phyloP scores from a whole-genome alignment of 92 coral and sea anemone genomes.

The Scolanthus callimorphus region DNA sequence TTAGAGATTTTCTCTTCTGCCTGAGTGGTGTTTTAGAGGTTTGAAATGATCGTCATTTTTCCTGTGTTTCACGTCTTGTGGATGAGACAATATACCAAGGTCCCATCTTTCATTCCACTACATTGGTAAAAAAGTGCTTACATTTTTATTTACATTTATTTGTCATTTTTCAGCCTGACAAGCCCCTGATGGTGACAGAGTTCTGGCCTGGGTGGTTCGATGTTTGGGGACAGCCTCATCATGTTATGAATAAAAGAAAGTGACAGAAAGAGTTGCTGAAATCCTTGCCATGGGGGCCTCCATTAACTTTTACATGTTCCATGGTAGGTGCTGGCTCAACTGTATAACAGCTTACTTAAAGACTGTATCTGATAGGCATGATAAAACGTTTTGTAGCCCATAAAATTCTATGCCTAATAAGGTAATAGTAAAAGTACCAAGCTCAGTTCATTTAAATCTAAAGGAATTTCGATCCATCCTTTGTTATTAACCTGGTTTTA shows the following conservation, averaged over 20 bases:
- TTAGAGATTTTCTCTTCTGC: too few relatives aligned
- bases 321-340: constrained; percentile 52
- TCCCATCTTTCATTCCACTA: too few relatives aligned
- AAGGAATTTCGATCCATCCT: neutral
- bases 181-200: constrained; percentile 86
- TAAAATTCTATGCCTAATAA: too few relatives aligned
- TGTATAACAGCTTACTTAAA: neutral
- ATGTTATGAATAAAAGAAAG: constrained; percentile 14
- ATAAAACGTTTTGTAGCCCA: too few relatives aligned
- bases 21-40: too few relatives aligned
- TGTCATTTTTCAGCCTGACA: constrained; percentile 56
- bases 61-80: too few relatives aligned
- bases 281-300: constrained; percentile 80
- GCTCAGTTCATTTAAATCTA: neutral
- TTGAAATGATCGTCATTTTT: too few relatives aligned
- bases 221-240: constrained; percentile 83
- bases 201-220: constrained; percentile 97
- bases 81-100: too few relatives aligned
- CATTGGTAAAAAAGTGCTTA: too few relatives aligned
- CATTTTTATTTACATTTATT: too few relatives aligned
- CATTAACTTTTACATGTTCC: constrained; percentile 93
- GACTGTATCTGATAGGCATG: neutral
- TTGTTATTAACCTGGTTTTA: neutral
- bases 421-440: neutral
- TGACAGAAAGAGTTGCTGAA: constrained; percentile 30